These are phyloP conservation scores for Metridium senile DNA, from an alignment of 92 coral and sea anemone species.

Conservation along the genomic window DNA sequence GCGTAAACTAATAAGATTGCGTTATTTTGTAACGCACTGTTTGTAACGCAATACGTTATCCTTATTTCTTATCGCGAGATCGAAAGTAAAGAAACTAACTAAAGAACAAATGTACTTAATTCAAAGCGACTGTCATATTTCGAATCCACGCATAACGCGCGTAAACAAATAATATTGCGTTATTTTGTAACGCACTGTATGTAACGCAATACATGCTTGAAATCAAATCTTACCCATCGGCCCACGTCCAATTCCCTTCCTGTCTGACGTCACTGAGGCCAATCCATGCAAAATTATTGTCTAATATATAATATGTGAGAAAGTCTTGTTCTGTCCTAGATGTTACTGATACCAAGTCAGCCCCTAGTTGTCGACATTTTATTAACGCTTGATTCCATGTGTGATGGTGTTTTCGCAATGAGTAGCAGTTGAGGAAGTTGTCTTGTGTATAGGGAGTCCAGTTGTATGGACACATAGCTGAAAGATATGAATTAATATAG, in stretches of 20 bases:
- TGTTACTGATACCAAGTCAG: slow-evolving; percentile 78
- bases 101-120: too few relatives aligned
- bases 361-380: slow-evolving; percentile 60
- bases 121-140: too few relatives aligned
- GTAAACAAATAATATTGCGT: too few relatives aligned
- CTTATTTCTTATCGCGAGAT: too few relatives aligned
- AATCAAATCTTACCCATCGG: slow-evolving; percentile 60
- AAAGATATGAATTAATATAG: slow-evolving; percentile 13
- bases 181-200: too few relatives aligned
- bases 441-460: slow-evolving; percentile 62
- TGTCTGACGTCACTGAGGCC: slow-evolving; percentile 71
- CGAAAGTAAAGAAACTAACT: too few relatives aligned
- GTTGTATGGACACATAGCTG: slow-evolving; percentile 63
- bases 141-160: too few relatives aligned
- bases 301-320: slow-evolving; percentile 66
- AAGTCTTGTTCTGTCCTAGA: slow-evolving; percentile 75
- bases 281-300: slow-evolving; percentile 86
- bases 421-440: slow-evolving; percentile 62
- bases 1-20: too few relatives aligned
- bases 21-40: too few relatives aligned
- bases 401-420: slow-evolving; percentile 48
- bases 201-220: too few relatives aligned
- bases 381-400: slow-evolving; percentile 74
- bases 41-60: too few relatives aligned
- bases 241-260: slow-evolving; percentile 91